Evolutionary conservation across 2,888 invertebrate species (phyloP).

Genomic region (Thysanoteuthis rhombus): DNA sequence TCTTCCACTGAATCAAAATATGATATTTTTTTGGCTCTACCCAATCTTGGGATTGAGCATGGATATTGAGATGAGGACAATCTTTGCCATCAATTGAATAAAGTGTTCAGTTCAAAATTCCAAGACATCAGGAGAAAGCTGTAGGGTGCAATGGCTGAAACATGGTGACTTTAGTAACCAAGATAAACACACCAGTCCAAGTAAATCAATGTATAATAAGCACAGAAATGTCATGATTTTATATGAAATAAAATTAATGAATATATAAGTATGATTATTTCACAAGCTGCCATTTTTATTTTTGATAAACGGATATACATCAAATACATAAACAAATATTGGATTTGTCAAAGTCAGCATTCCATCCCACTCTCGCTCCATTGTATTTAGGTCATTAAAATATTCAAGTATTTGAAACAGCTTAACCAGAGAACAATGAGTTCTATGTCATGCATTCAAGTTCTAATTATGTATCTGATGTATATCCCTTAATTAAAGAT

Average conservation of each 20-base stretch:
- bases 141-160: too few species aligned
- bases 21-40: too few species aligned
- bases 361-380: neutral
- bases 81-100: too few species aligned
- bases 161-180: too few species aligned
- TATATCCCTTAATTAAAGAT: neutral
- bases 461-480: neutral
- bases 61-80: too few species aligned
- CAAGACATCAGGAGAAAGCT: too few species aligned
- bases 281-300: neutral
- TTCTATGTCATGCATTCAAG: neutral
- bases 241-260: neutral
- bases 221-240: neutral
- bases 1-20: too few species aligned
- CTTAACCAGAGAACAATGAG: neutral
- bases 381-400: neutral
- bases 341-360: neutral
- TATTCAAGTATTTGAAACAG: neutral
- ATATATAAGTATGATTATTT: neutral
- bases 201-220: too few species aligned
- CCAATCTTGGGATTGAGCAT: too few species aligned
- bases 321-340: neutral
- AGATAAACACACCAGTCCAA: too few species aligned
- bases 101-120: too few species aligned
- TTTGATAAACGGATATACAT: neutral